These are phyloP conservation scores for Ennomos fuscantarius DNA, from an alignment of 2,888 invertebrate species.

Conservation along the genomic window DNA sequence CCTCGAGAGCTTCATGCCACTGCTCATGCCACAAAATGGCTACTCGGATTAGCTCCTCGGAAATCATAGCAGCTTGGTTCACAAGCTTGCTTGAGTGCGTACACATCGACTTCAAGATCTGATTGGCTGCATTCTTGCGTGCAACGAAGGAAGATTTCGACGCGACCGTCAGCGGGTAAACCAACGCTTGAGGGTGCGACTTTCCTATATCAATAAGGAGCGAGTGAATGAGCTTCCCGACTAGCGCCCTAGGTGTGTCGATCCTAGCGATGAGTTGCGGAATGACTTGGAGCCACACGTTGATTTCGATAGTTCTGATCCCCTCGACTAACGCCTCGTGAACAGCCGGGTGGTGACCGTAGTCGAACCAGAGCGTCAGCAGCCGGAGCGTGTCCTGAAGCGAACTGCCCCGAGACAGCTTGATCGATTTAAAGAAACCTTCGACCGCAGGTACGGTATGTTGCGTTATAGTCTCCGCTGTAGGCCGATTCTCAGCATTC, in stretches of 20 bases:
- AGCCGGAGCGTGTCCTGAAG: constrained; percentile 98
- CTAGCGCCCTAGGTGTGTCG: constrained; percentile 95
- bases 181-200: constrained; percentile 98
- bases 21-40: constrained; percentile 99
- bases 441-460: constrained; percentile 97
- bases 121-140: constrained; percentile 96
- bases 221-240: constrained; percentile 96
- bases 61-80: constrained; percentile 97
- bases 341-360: constrained; percentile 97
- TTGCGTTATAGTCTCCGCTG: constrained; percentile 86
- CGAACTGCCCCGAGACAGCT: constrained; percentile 95
- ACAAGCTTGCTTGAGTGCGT: constrained; percentile 97
- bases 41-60: constrained; percentile 98
- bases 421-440: constrained; percentile 98
- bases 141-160: constrained; percentile 95
- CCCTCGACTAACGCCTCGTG: constrained; percentile 97
- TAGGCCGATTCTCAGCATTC: constrained; percentile 43
- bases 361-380: constrained; percentile 98
- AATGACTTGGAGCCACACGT: constrained; percentile 99
- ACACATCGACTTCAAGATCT: constrained; percentile 97
- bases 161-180: constrained; percentile 98
- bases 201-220: constrained; percentile 98
- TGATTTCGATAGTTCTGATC: constrained; percentile 96
- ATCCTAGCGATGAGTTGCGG: constrained; percentile 99
- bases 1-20: constrained; percentile 99